A percentile compares a stretch with the other conserved stretches of the same genome.
phyloP scores from a whole-genome alignment of 2,797 vertebrate genomes.

The Poeciliopsis gracilis region DNA sequence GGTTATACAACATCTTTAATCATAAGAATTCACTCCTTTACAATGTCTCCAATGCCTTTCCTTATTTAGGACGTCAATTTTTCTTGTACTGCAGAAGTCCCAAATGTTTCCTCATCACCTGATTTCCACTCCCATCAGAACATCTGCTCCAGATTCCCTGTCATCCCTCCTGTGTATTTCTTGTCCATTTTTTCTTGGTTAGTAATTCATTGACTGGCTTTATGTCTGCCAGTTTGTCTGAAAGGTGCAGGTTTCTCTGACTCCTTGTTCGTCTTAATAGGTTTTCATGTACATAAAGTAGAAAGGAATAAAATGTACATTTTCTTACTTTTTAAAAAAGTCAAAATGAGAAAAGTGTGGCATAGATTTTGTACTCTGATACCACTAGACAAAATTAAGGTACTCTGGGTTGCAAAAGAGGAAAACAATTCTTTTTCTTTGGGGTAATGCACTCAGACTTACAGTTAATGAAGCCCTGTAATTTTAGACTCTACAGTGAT shows the following conservation, averaged over 20 bases:
- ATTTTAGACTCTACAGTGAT: background rate
- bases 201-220: background rate
- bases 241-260: background rate
- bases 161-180: background rate
- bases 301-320: background rate
- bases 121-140: background rate
- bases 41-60: background rate
- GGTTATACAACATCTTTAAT: background rate
- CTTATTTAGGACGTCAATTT: background rate
- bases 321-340: background rate
- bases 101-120: slow-evolving; percentile 1
- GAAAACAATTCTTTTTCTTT: background rate
- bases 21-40: background rate
- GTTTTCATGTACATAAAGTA: background rate
- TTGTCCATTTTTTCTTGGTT: background rate
- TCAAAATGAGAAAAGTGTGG: background rate
- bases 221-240: background rate
- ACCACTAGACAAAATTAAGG: background rate
- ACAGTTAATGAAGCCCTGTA: background rate
- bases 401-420: background rate
- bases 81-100: slow-evolving; percentile 12
- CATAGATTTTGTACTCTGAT: background rate
- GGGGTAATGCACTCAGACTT: background rate
- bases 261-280: background rate
- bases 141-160: background rate